These are phyloP conservation scores for Cyphomyrus discorhynchus DNA, from an alignment of 2,113 vertebrate species.

Conservation along the genomic window DNA sequence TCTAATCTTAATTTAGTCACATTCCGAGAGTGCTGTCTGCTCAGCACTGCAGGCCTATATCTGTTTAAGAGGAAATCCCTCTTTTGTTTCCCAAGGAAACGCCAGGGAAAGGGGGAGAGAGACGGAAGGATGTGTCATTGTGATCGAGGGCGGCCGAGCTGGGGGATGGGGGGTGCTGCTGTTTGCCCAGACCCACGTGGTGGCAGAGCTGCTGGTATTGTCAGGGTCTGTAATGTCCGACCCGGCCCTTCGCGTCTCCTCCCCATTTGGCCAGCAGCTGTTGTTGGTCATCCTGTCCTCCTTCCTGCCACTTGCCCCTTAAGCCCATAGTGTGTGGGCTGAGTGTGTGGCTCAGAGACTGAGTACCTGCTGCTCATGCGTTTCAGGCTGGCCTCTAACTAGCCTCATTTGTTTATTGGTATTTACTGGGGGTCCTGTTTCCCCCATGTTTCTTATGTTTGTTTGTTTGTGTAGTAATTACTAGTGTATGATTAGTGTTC, in stretches of 20 bases:
- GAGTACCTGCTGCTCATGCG: neutral
- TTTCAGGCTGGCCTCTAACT: no score
- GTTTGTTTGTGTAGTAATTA: no score
- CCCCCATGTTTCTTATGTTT: no score
- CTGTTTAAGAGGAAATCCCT: conserved; percentile 16
- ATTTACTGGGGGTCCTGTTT: no score
- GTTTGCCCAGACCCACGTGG: neutral
- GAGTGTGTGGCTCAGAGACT: neutral
- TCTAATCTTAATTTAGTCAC: conserved; percentile 11
- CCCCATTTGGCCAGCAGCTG: neutral
- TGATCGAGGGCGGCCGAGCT: neutral
- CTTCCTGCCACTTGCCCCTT: neutral
- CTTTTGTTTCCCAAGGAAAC: conserved; percentile 17
- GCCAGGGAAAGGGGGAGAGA: conserved; percentile 1
- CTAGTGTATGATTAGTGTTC: no score
- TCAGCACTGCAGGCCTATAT: neutral
- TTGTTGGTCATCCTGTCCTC: neutral
- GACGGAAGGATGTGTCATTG: conserved; percentile 7
- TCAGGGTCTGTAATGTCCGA: neutral
- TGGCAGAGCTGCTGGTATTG: neutral
- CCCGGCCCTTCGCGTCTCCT: no score
- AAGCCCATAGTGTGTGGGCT: neutral
- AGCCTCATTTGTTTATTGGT: no score
- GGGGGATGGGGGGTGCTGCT: neutral
- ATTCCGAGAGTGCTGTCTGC: conserved; percentile 6